A percentile compares a stretch with the other conserved stretches of the same genome.
Evolutionary conservation across 1,140 invertebrate genomes (phyloP).

Genomic region (Mya arenaria): DNA sequence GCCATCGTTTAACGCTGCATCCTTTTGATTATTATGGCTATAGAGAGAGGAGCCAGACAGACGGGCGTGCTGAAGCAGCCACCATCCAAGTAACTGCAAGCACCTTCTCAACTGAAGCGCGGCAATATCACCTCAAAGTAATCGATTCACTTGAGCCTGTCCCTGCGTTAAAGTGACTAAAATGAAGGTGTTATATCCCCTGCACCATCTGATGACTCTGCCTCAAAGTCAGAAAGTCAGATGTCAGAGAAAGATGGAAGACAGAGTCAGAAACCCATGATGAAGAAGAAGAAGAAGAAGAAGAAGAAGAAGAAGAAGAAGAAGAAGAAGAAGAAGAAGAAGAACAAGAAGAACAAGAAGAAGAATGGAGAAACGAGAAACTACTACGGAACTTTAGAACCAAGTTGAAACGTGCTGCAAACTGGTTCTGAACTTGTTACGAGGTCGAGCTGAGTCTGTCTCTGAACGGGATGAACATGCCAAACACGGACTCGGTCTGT

Average conservation of each 20-base stretch:
- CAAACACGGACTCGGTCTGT: neutral
- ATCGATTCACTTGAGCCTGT: neutral
- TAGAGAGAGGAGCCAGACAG: too few species aligned
- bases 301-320: too few species aligned
- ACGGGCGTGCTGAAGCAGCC: too few species aligned
- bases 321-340: too few species aligned
- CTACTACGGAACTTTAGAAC: too few species aligned
- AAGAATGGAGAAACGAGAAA: too few species aligned
- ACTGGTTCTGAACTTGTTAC: neutral
- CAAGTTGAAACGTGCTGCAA: too few species aligned
- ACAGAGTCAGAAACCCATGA: neutral
- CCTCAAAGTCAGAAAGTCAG: slow-evolving; percentile 7
- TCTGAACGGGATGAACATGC: neutral
- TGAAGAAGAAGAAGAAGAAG: neutral
- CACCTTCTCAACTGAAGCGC: slow-evolving; percentile 9
- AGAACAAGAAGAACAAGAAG: too few species aligned
- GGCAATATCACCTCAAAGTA: neutral
- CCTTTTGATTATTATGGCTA: too few species aligned
- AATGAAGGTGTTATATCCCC: slow-evolving; percentile 8
- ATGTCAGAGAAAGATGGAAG: neutral
- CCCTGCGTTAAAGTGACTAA: neutral
- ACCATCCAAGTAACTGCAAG: neutral
- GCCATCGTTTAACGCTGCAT: too few species aligned
- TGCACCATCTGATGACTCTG: slow-evolving; percentile 9
- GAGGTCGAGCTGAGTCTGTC: neutral